Evolutionary conservation across 2,797 vertebrate genomes (phyloP).

Genomic region (Tympanoctomys barrerae): DNA sequence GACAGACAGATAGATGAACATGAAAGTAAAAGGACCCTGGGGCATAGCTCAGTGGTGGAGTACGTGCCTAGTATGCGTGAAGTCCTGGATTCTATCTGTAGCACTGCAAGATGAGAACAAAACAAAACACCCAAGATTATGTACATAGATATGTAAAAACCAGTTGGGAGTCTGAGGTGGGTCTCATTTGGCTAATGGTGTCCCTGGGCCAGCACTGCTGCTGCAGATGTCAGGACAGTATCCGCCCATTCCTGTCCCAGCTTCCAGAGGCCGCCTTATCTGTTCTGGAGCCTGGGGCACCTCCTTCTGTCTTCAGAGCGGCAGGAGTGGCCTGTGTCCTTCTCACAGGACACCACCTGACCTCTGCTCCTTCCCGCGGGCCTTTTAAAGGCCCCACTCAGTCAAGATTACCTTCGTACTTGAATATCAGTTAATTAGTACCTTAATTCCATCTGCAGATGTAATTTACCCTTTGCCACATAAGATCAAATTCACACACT

Average conservation of each 20-base stretch:
- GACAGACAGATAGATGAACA: neutral
- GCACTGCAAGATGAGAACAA: neutral
- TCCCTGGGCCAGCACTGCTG: neutral
- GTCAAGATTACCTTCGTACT: neutral
- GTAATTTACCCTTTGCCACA: neutral
- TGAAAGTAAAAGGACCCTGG: neutral
- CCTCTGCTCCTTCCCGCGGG: neutral
- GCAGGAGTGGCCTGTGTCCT: too few relatives aligned
- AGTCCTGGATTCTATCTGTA: too few relatives aligned
- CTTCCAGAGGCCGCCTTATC: neutral
- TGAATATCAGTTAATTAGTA: fast-evolving
- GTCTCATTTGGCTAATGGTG: neutral
- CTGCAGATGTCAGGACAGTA: neutral
- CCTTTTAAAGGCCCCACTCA: neutral
- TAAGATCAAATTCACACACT: neutral
- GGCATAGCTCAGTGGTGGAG: neutral
- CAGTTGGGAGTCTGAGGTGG: neutral
- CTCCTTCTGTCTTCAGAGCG: neutral
- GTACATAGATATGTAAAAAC: neutral
- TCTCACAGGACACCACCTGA: fast-evolving
- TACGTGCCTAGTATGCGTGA: neutral
- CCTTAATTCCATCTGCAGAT: neutral
- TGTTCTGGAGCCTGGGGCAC: fast-evolving
- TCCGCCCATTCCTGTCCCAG: neutral
- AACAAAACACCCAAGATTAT: neutral